Base-by-base conservation (phyloP, 2,797 vertebrate genomes). In the Limnodromus scolopaceus region DNA sequence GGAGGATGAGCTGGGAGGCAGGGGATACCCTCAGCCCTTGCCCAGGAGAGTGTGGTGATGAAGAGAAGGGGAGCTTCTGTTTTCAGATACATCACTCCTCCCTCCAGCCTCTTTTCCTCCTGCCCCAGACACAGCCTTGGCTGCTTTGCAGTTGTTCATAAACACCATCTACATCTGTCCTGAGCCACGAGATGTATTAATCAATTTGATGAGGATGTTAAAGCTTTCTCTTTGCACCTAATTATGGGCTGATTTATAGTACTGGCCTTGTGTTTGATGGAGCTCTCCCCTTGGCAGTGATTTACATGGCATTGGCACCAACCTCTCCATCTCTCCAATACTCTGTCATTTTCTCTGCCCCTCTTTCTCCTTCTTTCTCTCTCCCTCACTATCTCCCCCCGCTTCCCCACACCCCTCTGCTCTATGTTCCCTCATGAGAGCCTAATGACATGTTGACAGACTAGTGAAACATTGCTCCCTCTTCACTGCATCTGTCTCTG, bases 201-300 rank as follows among this genome's bases (percentile, higher is more conserved):
- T 98, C 98, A 98, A 97, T 98, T 97, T 98, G 97, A 98, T 98
- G 98, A 98, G 98, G 97, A 97, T 98, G 97, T 97, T 98, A 98
- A 98, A 98, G 98, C 97, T 97, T 98, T 98, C 98, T 98, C 98
- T 98, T 98, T 97, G 97, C 96, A 97, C 98, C 98, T 98, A 98
- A 98, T 98, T 98, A 98, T 79, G 93, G 94, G 70, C 97, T 98
- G 98, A 98, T 98, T 98, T 98, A 98, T 98, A 95, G 98, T 85
- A 96, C 97, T 96, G 98, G 97, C 97, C 97, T 96, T 79, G 97
- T 69, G 96, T 97, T 95, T 97, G 97, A 97, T 97, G 96, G 97
- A 97, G 97, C 96, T 97, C 94, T 94, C 93, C 91, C 95, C 96
- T 27, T 97, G 98, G 97, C 97, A 97, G 97, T 97, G 97, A 98